Base-by-base conservation (phyloP, 1,140 invertebrate species). In the Drosophila setifemur region DNA sequence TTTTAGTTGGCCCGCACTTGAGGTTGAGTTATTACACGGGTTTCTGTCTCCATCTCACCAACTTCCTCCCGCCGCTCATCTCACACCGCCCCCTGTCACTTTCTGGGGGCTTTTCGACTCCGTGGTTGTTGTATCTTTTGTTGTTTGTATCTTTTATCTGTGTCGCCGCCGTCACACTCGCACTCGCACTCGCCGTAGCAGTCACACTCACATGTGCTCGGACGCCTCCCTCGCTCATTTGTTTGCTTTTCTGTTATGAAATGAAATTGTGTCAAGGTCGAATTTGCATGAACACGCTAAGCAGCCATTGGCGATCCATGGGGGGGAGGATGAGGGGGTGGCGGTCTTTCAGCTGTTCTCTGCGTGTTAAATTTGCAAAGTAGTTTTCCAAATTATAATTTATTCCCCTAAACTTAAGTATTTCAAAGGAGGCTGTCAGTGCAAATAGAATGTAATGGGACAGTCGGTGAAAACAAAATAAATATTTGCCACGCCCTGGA, bases 221-320 rank as follows among this genome's bases (percentile, higher is more conserved):
- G 23, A 23, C 70, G 43, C 79, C 78, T 72, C 73, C 79, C 73
- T 64, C 73, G 69, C 73, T 73, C 78, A 58, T 75, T 72, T 85
- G 66, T 85, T 86, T 86, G 79, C 75, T 86, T 78, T 39, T 85
- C 74, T 79, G 81, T 85, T 86, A 72, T 85, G 79, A 86, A 85
- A 86, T 67, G 71, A 68, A 85, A 85, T 85, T 85, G 79, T 85
- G 79, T 85, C 79, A 85, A 85, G 79, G 79, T 86, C 79, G 67
- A 79, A 85, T 85, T 85, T 85, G 82, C 79, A 85, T 85, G 81
- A 85, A 79, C 81, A 86, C 71, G 79, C 71, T 85, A 85, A 85
- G 81, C 81, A 69, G 42, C 28, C 21, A 42, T 28, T 28, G 60
- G 23, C 11, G 60, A 29, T 42, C 28, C 9, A 35, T 18, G 11